phyloP scores from a whole-genome alignment of 1,140 invertebrate species.

The Drosophila pallidifrons region DNA sequence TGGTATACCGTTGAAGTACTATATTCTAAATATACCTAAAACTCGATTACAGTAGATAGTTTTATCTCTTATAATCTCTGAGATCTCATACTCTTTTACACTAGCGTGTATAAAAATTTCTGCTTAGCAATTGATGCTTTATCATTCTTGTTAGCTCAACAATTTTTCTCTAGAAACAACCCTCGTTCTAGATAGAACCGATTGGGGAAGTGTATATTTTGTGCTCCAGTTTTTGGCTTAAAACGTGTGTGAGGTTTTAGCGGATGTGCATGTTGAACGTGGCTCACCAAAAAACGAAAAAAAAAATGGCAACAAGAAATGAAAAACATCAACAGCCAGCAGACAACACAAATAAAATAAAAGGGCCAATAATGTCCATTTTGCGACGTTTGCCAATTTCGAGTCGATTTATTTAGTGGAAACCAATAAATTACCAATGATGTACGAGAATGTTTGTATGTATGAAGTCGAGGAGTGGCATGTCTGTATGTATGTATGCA shows the following conservation, averaged over 20 bases:
- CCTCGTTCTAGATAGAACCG: constrained; percentile 1
- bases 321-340: not conserved
- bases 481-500: constrained; percentile 9
- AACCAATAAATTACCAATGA: constrained; percentile 82
- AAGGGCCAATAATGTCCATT: constrained; percentile 78
- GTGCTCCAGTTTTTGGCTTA: constrained; percentile 13
- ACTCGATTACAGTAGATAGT: no score
- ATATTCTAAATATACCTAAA: no score
- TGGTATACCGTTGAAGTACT: no score
- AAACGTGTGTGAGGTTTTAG: constrained; percentile 11
- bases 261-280: constrained; percentile 30
- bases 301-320: not conserved
- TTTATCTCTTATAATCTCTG: no score
- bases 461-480: not conserved
- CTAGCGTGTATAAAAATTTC: no score
- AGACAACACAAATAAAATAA: constrained; percentile 9
- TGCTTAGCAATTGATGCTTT: no score
- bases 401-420: constrained; percentile 82
- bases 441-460: constrained; percentile 47
- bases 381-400: constrained; percentile 82
- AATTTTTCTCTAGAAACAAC: not conserved
- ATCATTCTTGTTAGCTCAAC: no score
- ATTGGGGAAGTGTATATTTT: constrained; percentile 5
- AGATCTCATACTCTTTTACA: no score
- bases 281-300: constrained; percentile 4